Evolutionary conservation across 2,797 vertebrate species (phyloP).

Genomic region (Oreonectes daqikongensis): DNA sequence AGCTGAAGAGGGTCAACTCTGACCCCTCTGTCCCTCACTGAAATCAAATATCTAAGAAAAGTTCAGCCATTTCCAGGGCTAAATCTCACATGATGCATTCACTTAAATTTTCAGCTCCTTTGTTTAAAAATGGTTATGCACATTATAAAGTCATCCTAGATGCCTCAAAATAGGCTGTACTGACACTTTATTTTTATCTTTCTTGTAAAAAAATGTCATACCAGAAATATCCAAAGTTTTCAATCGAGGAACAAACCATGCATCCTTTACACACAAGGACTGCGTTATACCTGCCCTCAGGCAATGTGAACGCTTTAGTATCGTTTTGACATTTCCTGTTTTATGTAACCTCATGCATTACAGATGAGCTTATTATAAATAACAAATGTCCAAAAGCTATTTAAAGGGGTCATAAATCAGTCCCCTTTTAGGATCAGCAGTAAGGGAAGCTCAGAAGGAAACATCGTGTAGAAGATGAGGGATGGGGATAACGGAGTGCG

Average conservation of each 20-base stretch:
- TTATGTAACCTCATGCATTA: conserved; percentile 70
- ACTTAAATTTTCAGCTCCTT: background rate
- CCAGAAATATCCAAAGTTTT: background rate
- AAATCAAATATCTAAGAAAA: background rate
- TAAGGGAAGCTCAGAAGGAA: background rate
- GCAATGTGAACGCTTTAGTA: conserved; percentile 48
- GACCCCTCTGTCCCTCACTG: background rate
- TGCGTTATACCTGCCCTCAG: conserved; percentile 57
- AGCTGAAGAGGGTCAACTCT: background rate
- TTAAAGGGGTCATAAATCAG: conserved; percentile 59
- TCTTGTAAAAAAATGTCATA: background rate
- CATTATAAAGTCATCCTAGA: background rate
- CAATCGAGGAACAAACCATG: background rate
- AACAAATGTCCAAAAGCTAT: conserved; percentile 68
- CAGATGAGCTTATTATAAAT: conserved; percentile 70
- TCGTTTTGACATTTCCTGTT: conserved; percentile 69
- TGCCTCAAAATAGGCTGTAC: background rate
- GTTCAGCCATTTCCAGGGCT: too few species aligned
- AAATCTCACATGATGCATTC: background rate
- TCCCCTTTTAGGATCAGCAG: conserved; percentile 37
- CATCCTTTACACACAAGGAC: conserved; percentile 56
- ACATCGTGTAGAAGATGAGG: background rate
- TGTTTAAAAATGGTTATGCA: background rate
- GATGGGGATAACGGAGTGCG: background rate
- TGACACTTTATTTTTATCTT: background rate